Conservation (phyloP, 2,113 vertebrate genomes). For the human (Homo sapiens) region GRCh38 chr2:184294001-184294500, state of each 20-base stretch:
- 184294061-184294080: background rate
- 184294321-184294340: background rate
- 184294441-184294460: background rate
- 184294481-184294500: background rate
- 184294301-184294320: background rate
- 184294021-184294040: background rate
- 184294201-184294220: background rate
- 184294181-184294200: background rate
- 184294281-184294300: background rate
- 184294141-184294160: background rate
- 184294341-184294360: background rate
- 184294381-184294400: background rate
- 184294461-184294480: background rate
- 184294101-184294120: background rate
- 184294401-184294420: background rate
- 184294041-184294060: background rate
- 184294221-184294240: background rate
- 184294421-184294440: background rate
- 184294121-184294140: background rate
- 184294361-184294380: background rate
- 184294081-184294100: background rate
- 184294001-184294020: background rate
- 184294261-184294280: background rate
- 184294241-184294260: background rate
- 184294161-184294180: background rate